These are phyloP conservation scores for Reticulitermes lucifugus DNA, from an alignment of 2,888 invertebrate species.

Conservation along the genomic window DNA sequence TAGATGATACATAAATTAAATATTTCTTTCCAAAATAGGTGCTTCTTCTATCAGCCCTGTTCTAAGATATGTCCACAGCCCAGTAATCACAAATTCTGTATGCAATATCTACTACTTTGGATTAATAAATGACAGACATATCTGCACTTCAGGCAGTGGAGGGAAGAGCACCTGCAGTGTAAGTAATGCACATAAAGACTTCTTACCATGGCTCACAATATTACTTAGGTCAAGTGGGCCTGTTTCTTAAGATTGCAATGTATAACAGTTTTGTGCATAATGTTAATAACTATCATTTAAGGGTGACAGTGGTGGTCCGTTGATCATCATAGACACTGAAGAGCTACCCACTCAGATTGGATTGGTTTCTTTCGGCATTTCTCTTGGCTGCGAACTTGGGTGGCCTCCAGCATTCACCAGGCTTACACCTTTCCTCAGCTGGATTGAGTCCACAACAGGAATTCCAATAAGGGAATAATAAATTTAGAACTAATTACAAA, in stretches of 20 bases:
- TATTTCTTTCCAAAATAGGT: not conserved
- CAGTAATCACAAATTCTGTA: not conserved
- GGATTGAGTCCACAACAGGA: constrained; percentile 23
- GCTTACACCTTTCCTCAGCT: constrained; percentile 26
- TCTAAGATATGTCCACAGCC: not conserved
- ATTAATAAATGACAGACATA: not conserved
- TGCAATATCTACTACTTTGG: not conserved
- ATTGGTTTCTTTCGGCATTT: constrained; percentile 34
- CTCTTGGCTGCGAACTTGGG: constrained; percentile 36
- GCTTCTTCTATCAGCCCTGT: constrained; percentile 12
- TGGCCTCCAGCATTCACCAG: constrained; percentile 33
- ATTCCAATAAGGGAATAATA: not conserved
- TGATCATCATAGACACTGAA: constrained; percentile 26
- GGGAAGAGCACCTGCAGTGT: constrained; percentile 35
- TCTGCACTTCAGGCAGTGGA: constrained; percentile 10
- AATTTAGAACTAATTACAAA: too few relatives aligned
- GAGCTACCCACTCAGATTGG: constrained; percentile 32
- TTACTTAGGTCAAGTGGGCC: not conserved
- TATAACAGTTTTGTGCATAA: not conserved
- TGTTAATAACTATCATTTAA: not conserved
- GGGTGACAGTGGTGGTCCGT: constrained; percentile 42
- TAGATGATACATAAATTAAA: too few relatives aligned
- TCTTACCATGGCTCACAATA: not conserved
- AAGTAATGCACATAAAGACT: not conserved
- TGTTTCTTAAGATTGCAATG: not conserved